phyloP scores from a whole-genome alignment of 2,113 vertebrate genomes.

The Mastomys coucha region DNA sequence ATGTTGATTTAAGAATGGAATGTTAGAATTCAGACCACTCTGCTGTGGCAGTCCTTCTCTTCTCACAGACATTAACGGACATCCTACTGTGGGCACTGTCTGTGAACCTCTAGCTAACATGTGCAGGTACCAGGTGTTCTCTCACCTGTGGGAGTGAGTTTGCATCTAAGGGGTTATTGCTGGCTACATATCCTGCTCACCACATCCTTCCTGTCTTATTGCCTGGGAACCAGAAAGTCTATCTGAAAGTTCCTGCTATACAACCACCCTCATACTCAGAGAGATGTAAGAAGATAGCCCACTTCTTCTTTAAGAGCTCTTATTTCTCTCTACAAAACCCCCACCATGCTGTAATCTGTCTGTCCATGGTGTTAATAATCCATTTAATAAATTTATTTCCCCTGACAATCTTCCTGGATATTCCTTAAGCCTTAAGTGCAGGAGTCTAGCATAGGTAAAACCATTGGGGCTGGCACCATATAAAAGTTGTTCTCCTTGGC shows the following conservation, averaged over 20 bases:
- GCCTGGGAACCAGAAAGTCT: background rate
- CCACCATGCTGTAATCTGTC: background rate
- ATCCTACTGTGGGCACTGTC: background rate
- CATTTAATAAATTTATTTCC: background rate
- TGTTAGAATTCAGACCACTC: background rate
- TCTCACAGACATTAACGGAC: background rate
- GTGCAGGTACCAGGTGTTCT: background rate
- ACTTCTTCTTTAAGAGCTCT: background rate
- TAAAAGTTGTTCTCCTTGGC: background rate
- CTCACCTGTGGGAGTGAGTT: background rate
- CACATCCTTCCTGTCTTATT: background rate
- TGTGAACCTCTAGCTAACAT: background rate
- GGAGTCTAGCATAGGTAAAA: background rate
- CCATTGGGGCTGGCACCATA: background rate
- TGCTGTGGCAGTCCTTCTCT: background rate
- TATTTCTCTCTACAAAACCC: background rate
- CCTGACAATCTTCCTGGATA: background rate
- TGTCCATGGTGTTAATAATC: background rate
- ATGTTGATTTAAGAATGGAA: background rate
- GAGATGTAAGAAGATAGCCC: background rate
- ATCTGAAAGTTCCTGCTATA: background rate
- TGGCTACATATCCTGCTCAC: background rate
- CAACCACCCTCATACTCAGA: background rate
- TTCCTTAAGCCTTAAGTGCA: background rate
- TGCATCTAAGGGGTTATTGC: background rate